A percentile compares a stretch with the other conserved stretches of the same genome.
phyloP scores from a whole-genome alignment of 1,140 invertebrate species.

The Trichomalopsis sarcophagae region DNA sequence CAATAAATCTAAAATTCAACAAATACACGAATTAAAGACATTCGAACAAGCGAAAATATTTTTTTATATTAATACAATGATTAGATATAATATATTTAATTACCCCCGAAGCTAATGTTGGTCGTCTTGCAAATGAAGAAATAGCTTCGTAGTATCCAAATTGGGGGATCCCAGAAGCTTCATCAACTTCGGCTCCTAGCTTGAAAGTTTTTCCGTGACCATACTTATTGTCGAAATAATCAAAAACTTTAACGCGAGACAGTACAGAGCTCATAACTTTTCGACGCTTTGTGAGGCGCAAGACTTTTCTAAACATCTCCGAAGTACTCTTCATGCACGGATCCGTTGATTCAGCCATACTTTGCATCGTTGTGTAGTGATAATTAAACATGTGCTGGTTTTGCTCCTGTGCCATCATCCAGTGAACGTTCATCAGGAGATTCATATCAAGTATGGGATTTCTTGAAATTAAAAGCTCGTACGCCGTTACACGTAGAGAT shows the following conservation, averaged over 20 bases:
- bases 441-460: slow-evolving; percentile 58
- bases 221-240: slow-evolving; percentile 62
- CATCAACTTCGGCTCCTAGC: slow-evolving; percentile 50
- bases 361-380: slow-evolving; percentile 69
- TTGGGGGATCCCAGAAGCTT: slow-evolving; percentile 55
- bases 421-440: slow-evolving; percentile 67
- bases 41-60: background rate
- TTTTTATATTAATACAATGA: background rate
- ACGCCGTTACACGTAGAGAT: slow-evolving; percentile 66
- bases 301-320: slow-evolving; percentile 62
- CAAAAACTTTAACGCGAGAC: slow-evolving; percentile 56
- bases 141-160: slow-evolving; percentile 53
- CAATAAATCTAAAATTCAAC: slow-evolving; percentile 57
- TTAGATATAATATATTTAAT: slow-evolving; percentile 1
- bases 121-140: background rate
- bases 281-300: slow-evolving; percentile 59
- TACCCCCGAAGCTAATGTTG: slow-evolving; percentile 50
- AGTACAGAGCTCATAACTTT: slow-evolving; percentile 38
- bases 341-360: slow-evolving; percentile 64
- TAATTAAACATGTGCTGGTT: slow-evolving; percentile 71
- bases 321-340: slow-evolving; percentile 62
- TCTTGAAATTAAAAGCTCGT: slow-evolving; percentile 67
- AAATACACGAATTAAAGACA: background rate
- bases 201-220: slow-evolving; percentile 58
- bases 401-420: slow-evolving; percentile 68